Evolutionary conservation across 2,797 vertebrate species (phyloP).

Genomic region (Buceros bicornis): DNA sequence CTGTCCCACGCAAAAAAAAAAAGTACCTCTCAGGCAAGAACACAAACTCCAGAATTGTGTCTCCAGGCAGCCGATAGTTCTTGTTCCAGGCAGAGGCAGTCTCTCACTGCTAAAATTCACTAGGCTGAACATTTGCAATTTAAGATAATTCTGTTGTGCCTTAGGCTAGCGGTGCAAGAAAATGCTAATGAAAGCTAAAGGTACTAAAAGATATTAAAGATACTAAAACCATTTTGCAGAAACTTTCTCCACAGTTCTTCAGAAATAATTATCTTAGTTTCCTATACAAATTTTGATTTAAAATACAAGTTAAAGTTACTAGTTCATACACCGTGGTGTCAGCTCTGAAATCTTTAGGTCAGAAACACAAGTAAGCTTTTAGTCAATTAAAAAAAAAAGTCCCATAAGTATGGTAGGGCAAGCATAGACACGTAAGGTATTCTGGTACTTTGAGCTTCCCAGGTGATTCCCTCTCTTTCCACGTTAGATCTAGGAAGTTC

Average conservation of each 20-base stretch:
- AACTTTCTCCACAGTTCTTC: not conserved
- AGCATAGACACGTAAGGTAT: not conserved
- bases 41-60: not conserved
- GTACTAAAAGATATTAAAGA: not conserved
- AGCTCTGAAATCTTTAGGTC: not conserved
- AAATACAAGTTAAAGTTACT: not conserved
- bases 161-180: not conserved
- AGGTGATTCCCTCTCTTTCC: not conserved
- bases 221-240: not conserved
- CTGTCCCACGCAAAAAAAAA: not conserved
- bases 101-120: not conserved
- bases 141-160: not conserved
- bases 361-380: not conserved
- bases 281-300: not conserved
- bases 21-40: not conserved
- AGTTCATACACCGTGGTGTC: not conserved
- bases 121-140: not conserved
- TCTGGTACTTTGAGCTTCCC: not conserved
- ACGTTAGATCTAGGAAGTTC: not conserved
- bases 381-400: not conserved
- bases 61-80: not conserved
- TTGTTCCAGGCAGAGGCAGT: not conserved
- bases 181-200: not conserved
- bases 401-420: not conserved
- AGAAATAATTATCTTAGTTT: not conserved